Conservation (phyloP, 2,888 invertebrate species). For the Allygus modestus region DNA sequence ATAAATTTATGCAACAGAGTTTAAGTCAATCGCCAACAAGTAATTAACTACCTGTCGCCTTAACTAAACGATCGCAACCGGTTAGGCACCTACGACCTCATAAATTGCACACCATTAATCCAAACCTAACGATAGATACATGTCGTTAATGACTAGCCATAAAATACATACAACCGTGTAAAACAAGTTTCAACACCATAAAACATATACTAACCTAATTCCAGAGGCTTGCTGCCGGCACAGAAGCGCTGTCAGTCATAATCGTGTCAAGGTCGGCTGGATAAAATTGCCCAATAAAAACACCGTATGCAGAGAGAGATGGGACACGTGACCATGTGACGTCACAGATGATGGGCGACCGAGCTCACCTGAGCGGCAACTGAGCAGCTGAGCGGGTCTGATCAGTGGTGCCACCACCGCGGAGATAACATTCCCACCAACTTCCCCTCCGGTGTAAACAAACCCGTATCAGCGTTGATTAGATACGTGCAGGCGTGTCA, state of each 20-base stretch:
- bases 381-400: background rate
- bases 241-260: background rate
- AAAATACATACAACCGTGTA: background rate
- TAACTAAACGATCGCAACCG: background rate
- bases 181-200: slow-evolving; percentile 13
- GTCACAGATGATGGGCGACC: slow-evolving; percentile 1
- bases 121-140: background rate
- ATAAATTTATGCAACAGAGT: too few species aligned
- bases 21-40: too few species aligned
- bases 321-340: slow-evolving; percentile 21
- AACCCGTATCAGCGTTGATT: background rate
- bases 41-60: background rate
- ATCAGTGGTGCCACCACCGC: slow-evolving; percentile 5
- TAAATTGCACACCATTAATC: background rate
- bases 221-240: background rate
- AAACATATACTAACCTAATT: slow-evolving; percentile 29
- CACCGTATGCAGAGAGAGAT: background rate
- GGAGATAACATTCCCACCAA: slow-evolving; percentile 4
- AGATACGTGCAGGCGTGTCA: background rate
- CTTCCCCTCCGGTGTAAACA: slow-evolving; percentile 14
- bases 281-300: background rate
- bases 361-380: slow-evolving; percentile 41
- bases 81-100: background rate
- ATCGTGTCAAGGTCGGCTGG: slow-evolving; percentile 25
- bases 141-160: background rate